A percentile compares a stretch with the other conserved stretches of the same genome.
These are phyloP conservation scores for Erebia aethiops DNA, from an alignment of 2,888 invertebrate genomes.

Conservation along the genomic window DNA sequence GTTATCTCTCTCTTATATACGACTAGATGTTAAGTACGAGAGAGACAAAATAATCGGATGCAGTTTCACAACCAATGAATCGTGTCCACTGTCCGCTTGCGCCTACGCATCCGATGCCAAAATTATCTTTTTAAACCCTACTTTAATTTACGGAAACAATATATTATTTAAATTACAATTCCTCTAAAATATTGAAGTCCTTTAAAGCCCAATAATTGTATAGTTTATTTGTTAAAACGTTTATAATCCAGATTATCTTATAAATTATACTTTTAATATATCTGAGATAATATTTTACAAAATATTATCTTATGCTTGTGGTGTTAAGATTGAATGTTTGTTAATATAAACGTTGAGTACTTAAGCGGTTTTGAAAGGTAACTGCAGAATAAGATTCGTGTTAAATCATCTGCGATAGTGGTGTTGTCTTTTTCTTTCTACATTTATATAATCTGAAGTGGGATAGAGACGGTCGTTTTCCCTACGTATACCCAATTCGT, in stretches of 20 bases:
- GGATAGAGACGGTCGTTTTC: slow-evolving; percentile 57
- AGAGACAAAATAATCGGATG: slow-evolving; percentile 59
- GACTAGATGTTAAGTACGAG: slow-evolving; percentile 44
- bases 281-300: slow-evolving; percentile 59
- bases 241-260: slow-evolving; percentile 31
- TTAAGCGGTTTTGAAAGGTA: slow-evolving; percentile 37
- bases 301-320: slow-evolving; percentile 44
- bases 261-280: slow-evolving; percentile 49
- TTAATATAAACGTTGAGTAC: slow-evolving; percentile 31
- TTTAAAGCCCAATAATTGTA: background rate
- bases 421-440: slow-evolving; percentile 50
- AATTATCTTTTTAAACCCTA: slow-evolving; percentile 49
- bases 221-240: slow-evolving; percentile 14
- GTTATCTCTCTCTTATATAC: slow-evolving; percentile 57
- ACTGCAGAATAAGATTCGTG: slow-evolving; percentile 50
- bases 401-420: slow-evolving; percentile 55
- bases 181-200: background rate
- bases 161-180: background rate
- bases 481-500: slow-evolving; percentile 46
- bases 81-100: slow-evolving; percentile 76
- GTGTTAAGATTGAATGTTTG: slow-evolving; percentile 47
- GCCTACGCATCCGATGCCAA: slow-evolving; percentile 66
- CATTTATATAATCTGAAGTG: slow-evolving; percentile 39
- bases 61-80: slow-evolving; percentile 74
- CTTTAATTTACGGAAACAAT: background rate